phyloP scores from a whole-genome alignment of 2,113 vertebrate genomes.

The Rhynchopsitta pachyrhyncha region DNA sequence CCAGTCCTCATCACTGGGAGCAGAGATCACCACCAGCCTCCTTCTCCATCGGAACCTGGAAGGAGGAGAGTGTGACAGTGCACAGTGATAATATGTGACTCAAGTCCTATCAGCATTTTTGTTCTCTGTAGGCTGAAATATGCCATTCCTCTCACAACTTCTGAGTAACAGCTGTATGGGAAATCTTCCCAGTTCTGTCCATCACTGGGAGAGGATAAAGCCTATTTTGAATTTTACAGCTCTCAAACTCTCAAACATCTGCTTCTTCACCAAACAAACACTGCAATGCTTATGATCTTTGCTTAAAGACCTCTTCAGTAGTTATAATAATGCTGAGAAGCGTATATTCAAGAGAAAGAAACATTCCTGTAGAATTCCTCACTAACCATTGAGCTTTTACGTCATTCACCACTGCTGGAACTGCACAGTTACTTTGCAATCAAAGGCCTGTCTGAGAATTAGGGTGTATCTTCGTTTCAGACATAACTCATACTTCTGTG shows the following conservation, averaged over 20 bases:
- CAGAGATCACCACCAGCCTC: conserved; percentile 92
- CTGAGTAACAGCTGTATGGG: neutral
- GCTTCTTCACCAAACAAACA: neutral
- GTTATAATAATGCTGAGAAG: neutral
- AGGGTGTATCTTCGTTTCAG: conserved; percentile 65
- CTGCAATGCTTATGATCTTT: neutral
- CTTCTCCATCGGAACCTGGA: conserved; percentile 96
- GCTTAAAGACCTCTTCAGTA: neutral
- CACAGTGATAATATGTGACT: neutral
- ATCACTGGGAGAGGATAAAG: neutral
- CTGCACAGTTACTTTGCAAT: conserved; percentile 28
- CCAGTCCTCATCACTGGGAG: conserved; percentile 95
- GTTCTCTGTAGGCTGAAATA: neutral
- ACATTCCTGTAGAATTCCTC: conserved; percentile 41
- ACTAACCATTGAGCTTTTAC: conserved; percentile 19
- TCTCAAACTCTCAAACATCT: neutral
- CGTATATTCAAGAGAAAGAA: neutral
- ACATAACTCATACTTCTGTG: conserved; percentile 60
- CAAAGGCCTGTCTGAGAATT: conserved; percentile 47
- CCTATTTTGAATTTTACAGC: neutral
- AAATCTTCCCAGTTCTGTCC: neutral
- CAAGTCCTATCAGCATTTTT: neutral
- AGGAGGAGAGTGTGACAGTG: neutral
- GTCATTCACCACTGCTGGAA: conserved; percentile 39
- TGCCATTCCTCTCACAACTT: neutral